phyloP scores from a whole-genome alignment of 2,113 vertebrate species.

The Anhinga rufa region DNA sequence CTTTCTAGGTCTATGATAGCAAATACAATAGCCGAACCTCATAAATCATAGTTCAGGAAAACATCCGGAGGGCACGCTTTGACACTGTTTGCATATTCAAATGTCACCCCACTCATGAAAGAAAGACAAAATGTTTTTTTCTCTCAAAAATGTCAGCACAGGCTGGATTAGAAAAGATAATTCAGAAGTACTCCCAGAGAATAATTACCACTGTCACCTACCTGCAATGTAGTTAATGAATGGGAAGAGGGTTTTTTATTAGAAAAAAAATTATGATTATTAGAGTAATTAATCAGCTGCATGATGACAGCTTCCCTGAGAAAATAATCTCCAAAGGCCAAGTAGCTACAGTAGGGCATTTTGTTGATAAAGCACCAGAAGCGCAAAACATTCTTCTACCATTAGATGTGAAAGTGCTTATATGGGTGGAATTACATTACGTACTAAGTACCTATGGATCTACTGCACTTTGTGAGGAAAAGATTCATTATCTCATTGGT shows the following conservation, averaged over 20 bases:
- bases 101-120: slow-evolving; percentile 78
- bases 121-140: slow-evolving; percentile 72
- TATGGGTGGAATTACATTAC: slow-evolving; percentile 29
- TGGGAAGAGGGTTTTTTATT: slow-evolving; percentile 79
- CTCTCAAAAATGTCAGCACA: slow-evolving; percentile 80
- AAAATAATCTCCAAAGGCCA: slow-evolving; percentile 77
- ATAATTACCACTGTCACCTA: slow-evolving; percentile 84
- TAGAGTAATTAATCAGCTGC: slow-evolving; percentile 90
- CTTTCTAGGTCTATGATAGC: slow-evolving; percentile 70
- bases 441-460: neutral
- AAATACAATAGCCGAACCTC: slow-evolving; percentile 72
- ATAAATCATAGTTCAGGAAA: slow-evolving; percentile 77
- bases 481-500: slow-evolving; percentile 4
- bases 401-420: slow-evolving; percentile 39
- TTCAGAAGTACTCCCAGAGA: slow-evolving; percentile 79
- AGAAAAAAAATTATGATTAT: slow-evolving; percentile 81
- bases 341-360: slow-evolving; percentile 75
- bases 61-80: slow-evolving; percentile 65
- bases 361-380: slow-evolving; percentile 78
- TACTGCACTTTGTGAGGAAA: neutral
- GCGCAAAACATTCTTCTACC: slow-evolving; percentile 46
- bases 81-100: slow-evolving; percentile 79
- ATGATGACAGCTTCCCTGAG: slow-evolving; percentile 79
- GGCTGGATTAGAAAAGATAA: slow-evolving; percentile 83
- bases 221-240: slow-evolving; percentile 84